Conservation (phyloP, 2,888 invertebrate genomes). For the Leptopilina myrica region DNA sequence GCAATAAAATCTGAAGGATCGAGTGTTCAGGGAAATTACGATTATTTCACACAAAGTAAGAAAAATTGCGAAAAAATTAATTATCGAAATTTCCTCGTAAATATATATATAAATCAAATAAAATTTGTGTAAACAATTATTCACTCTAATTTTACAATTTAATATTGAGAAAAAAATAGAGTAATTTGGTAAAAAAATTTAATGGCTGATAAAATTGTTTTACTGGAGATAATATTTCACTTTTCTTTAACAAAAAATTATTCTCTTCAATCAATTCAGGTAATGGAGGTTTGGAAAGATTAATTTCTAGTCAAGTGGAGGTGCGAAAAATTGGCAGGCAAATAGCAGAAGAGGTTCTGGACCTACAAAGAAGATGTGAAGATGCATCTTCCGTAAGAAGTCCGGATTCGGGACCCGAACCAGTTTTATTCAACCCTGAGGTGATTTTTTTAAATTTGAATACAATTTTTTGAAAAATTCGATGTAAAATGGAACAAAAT, state of each 20-base stretch:
- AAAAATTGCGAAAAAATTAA: slow-evolving; percentile 51
- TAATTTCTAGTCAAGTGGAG: slow-evolving; percentile 87
- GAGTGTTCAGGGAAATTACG: slow-evolving; percentile 77
- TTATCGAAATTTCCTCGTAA: background rate
- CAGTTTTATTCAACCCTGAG: slow-evolving; percentile 72
- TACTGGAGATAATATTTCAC: background rate
- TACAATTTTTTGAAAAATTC: too few relatives aligned
- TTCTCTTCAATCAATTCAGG: slow-evolving; percentile 66
- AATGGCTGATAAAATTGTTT: too few relatives aligned
- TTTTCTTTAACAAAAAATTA: background rate
- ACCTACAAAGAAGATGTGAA: slow-evolving; percentile 79
- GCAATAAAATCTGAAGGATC: slow-evolving; percentile 76
- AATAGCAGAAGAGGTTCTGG: slow-evolving; percentile 88
- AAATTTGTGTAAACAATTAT: too few relatives aligned
- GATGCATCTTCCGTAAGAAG: slow-evolving; percentile 78
- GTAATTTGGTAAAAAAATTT: too few relatives aligned
- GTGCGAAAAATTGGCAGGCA: slow-evolving; percentile 91
- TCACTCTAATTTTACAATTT: too few relatives aligned
- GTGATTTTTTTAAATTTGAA: slow-evolving; percentile 59
- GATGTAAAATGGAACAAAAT: background rate
- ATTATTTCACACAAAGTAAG: slow-evolving; percentile 80
- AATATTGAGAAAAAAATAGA: too few relatives aligned
- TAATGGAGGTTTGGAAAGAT: slow-evolving; percentile 81
- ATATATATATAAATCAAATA: too few relatives aligned
- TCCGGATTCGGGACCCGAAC: slow-evolving; percentile 75